phyloP scores from a whole-genome alignment of 1,140 invertebrate genomes.

The Hycleus phaleratus region DNA sequence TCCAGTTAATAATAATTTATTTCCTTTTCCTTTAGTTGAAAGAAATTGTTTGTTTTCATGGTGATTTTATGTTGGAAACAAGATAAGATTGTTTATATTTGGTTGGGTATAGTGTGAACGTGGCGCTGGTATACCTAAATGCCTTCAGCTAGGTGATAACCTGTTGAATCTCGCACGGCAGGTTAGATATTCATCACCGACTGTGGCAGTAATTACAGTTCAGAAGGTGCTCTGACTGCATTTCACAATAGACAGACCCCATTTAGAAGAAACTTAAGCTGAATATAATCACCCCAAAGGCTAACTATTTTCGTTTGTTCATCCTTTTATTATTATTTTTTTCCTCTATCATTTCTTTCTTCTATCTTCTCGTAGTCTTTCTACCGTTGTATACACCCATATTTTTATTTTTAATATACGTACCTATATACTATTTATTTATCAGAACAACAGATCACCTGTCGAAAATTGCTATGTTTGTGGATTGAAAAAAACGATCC shows the following conservation, averaged over 20 bases:
- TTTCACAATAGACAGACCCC: constrained; percentile 8
- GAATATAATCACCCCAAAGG: constrained; percentile 8
- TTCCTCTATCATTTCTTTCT: no score
- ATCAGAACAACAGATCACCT: constrained; percentile 3
- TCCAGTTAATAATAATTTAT: no score
- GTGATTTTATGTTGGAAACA: no score
- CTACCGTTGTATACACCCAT: no score
- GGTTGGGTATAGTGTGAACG: background rate
- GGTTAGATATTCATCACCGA: constrained; percentile 15
- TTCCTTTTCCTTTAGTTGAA: no score
- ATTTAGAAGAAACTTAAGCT: constrained; percentile 9
- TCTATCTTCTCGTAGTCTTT: no score
- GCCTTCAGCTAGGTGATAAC: constrained; percentile 12
- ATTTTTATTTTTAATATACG: no score
- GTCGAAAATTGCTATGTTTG: constrained; percentile 9
- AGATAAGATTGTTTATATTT: no score
- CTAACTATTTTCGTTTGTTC: background rate
- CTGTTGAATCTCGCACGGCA: constrained; percentile 15
- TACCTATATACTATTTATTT: no score
- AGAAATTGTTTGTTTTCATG: no score
- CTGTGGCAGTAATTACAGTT: constrained; percentile 11
- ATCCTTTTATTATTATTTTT: constrained; percentile 1
- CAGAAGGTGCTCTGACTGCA: constrained; percentile 5
- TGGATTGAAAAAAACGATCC: background rate
- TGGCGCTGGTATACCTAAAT: background rate